Conservation (phyloP, 2,797 vertebrate species). For the Onychomys leucogaster region DNA sequence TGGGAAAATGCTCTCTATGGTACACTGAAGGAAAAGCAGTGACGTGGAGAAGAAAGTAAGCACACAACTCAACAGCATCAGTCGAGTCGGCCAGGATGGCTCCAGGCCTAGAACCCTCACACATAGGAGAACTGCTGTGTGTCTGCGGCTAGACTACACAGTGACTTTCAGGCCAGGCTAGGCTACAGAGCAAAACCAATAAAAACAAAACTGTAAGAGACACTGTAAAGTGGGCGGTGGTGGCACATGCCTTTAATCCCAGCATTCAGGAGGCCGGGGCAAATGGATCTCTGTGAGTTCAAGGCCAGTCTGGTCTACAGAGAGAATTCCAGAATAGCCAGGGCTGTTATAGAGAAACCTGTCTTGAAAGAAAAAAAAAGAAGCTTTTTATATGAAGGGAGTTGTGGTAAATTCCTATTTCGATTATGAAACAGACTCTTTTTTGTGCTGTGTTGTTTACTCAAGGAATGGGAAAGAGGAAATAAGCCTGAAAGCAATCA, state of each 20-base stretch:
- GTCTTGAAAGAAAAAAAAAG: not conserved
- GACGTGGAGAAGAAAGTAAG: conserved; percentile 36
- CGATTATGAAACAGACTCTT: not conserved
- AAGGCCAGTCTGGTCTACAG: not conserved
- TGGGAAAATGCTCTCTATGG: conserved; percentile 95
- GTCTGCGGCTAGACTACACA: not conserved
- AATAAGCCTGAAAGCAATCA: not conserved
- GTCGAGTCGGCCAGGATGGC: not conserved
- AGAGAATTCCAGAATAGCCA: not conserved
- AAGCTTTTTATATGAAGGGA: not conserved
- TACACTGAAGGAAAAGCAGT: conserved; percentile 89
- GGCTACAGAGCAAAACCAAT: not conserved
- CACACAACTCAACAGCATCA: not conserved
- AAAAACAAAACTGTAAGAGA: not conserved
- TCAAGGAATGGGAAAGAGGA: not conserved
- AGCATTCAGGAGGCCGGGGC: not conserved
- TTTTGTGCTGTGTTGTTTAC: not conserved
- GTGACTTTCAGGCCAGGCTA: not conserved
- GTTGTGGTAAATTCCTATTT: not conserved
- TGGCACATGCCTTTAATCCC: not conserved
- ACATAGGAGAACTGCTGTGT: not conserved
- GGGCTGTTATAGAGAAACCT: not conserved
- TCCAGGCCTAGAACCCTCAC: not conserved
- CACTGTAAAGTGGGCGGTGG: not conserved
- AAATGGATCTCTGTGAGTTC: not conserved